phyloP scores from a whole-genome alignment of 2,888 invertebrate species.

The Ormyrus labotus region DNA sequence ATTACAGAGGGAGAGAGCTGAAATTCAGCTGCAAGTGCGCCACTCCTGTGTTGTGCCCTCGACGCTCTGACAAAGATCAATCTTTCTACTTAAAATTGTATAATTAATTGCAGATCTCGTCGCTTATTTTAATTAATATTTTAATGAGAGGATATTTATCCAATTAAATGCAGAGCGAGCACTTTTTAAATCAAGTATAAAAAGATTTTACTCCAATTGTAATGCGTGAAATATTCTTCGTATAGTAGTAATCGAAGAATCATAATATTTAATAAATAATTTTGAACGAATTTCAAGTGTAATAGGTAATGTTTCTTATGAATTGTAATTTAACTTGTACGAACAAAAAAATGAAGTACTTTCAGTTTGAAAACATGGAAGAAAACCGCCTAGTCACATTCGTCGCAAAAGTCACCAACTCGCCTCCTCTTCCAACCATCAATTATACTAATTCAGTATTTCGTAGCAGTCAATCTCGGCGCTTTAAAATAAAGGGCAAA shows the following conservation, averaged over 20 bases:
- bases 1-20: constrained; percentile 17
- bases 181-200: neutral
- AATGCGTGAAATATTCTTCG: no score
- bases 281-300: no score
- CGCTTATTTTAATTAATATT: neutral
- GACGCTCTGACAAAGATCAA: neutral
- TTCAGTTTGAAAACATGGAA: neutral
- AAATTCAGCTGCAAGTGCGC: neutral
- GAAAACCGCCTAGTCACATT: neutral
- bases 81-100: neutral
- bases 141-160: neutral
- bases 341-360: no score
- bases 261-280: no score
- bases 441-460: constrained; percentile 54
- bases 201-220: no score
- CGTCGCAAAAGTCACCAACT: constrained; percentile 3
- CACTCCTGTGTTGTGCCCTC: no score
- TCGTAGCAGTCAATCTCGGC: constrained; percentile 49
- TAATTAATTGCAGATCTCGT: no score
- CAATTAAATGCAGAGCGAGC: neutral
- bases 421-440: constrained; percentile 29
- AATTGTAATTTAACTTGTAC: no score
- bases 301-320: no score
- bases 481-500: constrained; percentile 36
- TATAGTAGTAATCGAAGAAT: no score